phyloP scores from a whole-genome alignment of 2,797 vertebrate genomes.

The Telmatherina bonti region DNA sequence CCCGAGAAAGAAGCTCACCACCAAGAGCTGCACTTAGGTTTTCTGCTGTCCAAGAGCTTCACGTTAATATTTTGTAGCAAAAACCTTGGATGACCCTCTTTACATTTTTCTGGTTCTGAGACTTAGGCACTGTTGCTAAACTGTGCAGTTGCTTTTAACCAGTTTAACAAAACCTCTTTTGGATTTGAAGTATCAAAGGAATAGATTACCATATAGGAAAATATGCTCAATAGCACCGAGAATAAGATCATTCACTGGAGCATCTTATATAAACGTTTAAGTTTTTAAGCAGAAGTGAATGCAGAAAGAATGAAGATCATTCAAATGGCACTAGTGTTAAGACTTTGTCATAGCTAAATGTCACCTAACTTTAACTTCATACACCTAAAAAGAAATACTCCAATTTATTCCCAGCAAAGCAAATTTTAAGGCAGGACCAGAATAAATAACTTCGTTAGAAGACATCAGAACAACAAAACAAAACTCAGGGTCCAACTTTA shows the following conservation, averaged over 20 bases:
- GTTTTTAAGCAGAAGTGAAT: neutral
- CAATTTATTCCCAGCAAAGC: neutral
- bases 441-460: neutral
- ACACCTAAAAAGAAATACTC: neutral
- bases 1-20: neutral
- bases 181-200: constrained; percentile 17
- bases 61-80: constrained; percentile 36
- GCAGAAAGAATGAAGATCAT: neutral
- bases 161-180: constrained; percentile 20
- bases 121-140: constrained; percentile 10
- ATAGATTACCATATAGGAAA: constrained; percentile 8
- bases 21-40: constrained; percentile 29
- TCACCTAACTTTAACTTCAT: neutral
- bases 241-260: constrained; percentile 1
- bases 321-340: neutral
- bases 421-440: neutral
- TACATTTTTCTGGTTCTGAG: constrained; percentile 12
- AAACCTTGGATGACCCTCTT: constrained; percentile 1
- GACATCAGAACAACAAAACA: constrained; percentile 6
- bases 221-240: neutral
- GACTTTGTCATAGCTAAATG: neutral
- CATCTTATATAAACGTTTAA: neutral
- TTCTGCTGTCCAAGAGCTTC: constrained; percentile 13
- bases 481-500: constrained; percentile 60
- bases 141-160: constrained; percentile 7